Percentiles rank a stretch among this genome's conserved stretches.
Conservation (phyloP, 2,888 invertebrate genomes). For the Eurytoma adleriae region DNA sequence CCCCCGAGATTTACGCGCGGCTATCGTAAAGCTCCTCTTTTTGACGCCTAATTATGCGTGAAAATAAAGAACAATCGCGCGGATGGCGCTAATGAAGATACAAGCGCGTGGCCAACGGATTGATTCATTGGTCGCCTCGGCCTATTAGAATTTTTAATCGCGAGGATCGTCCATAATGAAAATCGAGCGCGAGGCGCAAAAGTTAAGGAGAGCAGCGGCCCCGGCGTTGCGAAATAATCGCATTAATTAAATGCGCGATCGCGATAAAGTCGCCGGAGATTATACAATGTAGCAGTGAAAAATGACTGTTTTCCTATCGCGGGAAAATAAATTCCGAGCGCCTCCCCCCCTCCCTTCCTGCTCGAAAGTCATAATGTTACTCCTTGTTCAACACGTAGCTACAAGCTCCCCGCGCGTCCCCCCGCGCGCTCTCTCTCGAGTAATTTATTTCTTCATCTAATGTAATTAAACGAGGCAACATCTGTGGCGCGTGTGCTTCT, state of each 20-base stretch:
- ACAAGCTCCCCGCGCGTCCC: neutral
- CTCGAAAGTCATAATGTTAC: slow-evolving; percentile 7
- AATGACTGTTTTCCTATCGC: slow-evolving; percentile 35
- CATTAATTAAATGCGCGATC: slow-evolving; percentile 35
- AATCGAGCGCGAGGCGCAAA: neutral
- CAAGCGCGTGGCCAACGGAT: neutral
- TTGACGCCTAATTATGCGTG: too few species aligned
- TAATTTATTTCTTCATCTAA: slow-evolving; percentile 48
- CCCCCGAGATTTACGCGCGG: too few species aligned
- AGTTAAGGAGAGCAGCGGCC: slow-evolving; percentile 9
- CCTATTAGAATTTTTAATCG: neutral
- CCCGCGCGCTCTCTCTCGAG: neutral
- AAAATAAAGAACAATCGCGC: neutral
- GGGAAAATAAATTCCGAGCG: slow-evolving; percentile 18
- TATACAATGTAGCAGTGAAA: slow-evolving; percentile 19
- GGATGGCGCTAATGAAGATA: neutral
- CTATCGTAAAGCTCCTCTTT: too few species aligned
- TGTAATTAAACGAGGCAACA: slow-evolving; percentile 36
- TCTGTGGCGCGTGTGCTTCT: neutral
- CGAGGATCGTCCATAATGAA: neutral
- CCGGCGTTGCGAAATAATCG: slow-evolving; percentile 18
- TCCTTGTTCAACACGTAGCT: slow-evolving; percentile 6
- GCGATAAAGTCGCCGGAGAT: slow-evolving; percentile 25
- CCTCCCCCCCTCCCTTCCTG: neutral
- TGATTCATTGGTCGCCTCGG: slow-evolving; percentile 7